Evolutionary conservation across 2,113 vertebrate species (phyloP).

Genomic region (Nothocercus julius): DNA sequence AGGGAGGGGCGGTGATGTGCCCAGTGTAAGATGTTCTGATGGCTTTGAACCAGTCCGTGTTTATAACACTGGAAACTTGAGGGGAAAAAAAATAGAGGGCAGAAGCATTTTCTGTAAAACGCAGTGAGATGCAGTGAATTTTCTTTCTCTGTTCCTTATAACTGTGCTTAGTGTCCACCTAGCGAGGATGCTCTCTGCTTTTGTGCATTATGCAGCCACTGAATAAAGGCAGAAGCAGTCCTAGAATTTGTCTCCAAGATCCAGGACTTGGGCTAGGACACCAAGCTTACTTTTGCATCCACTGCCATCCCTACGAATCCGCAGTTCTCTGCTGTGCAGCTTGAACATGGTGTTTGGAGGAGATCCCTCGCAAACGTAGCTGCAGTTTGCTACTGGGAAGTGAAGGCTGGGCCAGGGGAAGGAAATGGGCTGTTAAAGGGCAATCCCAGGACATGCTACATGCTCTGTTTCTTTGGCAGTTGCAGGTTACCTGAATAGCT

Average conservation of each 20-base stretch:
- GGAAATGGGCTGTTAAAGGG: not conserved
- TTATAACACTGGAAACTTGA: not conserved
- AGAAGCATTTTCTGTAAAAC: constrained; percentile 39
- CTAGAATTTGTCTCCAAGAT: not conserved
- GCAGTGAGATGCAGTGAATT: not conserved
- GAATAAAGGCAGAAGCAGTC: not conserved
- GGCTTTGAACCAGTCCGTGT: not conserved
- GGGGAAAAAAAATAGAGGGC: not conserved
- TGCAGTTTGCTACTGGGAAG: not conserved
- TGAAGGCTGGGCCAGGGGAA: not conserved
- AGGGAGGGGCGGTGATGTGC: not conserved
- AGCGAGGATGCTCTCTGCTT: not conserved
- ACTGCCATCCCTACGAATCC: not conserved
- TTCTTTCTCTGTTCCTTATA: not conserved
- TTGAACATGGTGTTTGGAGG: not conserved
- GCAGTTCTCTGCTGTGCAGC: not conserved
- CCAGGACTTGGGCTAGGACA: not conserved
- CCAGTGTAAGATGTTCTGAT: not conserved
- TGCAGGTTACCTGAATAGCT: not conserved
- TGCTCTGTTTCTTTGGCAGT: not conserved
- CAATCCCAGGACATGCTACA: not conserved
- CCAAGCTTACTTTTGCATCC: not conserved
- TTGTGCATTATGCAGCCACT: not conserved
- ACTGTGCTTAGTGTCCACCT: not conserved
- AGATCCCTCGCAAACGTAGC: not conserved